Evolutionary conservation across 2,113 vertebrate genomes (phyloP), one percentile per base, ranked within the genome.

Genomic region (Cyprinodon brontotheroides): DNA sequence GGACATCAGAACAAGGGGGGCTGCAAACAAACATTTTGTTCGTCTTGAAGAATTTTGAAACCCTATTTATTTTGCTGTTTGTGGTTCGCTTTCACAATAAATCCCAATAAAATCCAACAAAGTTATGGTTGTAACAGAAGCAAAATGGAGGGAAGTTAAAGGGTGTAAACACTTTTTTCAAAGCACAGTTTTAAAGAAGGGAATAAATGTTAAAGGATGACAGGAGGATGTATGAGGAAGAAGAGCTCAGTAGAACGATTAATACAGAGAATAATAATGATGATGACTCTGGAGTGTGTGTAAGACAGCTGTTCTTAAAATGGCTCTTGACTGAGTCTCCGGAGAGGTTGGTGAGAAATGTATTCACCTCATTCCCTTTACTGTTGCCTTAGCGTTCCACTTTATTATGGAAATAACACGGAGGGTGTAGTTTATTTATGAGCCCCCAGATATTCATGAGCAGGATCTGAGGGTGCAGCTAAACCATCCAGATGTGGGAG

Each of bases 291-390:
- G 66, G 75, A 83, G 66, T 62, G 77, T 61, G 38, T 53, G 11
- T 39, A 65, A 80, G 84, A 87, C 89, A 87, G 86, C 80, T 86
- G 80, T 75, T 87, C 82, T 82, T 89, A 77, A 90, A 90, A 72
- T 85, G 84, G 76, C 68, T 88, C 72, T 80, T 64, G 83, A 66
- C 75, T 78, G 36, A 6, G 47, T 80, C 86, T 67, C 83, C 4
- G 7, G 65, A 77, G 87, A 81, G 11, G 20, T 29, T 1, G 53
- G 64, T 67, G 77, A 79, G 78, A 87, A 80, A 86, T 71, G 87
- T 87, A 87, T 86, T 87, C 87, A 89, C 85, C 79, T 89, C 77
- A 71, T 82, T 86, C 76, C 60, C 66, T 70, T 68, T 37, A 59
- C 84, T 74, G 79, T 83, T 85, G 75, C 82, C 74, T 82, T 36